Base-by-base conservation (phyloP, 2,797 vertebrate species). In the Moxostoma hubbsi region DNA sequence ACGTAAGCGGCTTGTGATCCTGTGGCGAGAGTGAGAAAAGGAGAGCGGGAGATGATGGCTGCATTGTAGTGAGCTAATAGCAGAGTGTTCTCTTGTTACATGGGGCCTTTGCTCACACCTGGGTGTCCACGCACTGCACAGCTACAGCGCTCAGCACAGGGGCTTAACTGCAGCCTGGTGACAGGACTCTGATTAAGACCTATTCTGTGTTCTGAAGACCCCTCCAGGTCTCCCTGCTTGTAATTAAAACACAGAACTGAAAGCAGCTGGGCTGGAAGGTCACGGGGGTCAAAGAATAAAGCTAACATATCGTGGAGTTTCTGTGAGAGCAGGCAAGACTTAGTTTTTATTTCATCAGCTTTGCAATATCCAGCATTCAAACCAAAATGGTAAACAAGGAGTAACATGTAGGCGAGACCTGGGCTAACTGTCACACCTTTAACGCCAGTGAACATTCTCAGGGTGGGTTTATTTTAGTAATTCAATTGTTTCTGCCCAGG, bases 131-230 rank as follows among this genome's bases (percentile, higher is more conserved):
- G 82, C 88, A 89, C 79, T 73, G 81, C 78, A 82, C 82, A 80
- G 90, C 89, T 89, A 89, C 86, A 0, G 82, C 88, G 89, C 90
- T 88, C 90, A 89, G 90, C 89, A 86, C 89, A 72, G 84, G 89
- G 83, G 92, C 91, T 94, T 93, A 94, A 93, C 92, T 92, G 87
- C 85, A 89, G 87, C 87, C 90, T 90, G 90, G 86, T 85, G 87
- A 88, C 81, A 89, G 90, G 85, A 75, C 87, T 88, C 87, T 90
- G 93, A 94, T 94, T 94, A 94, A 88, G 79, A 79, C 86, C 88
- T 84, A 87, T 89, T 93, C 89, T 88, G 87, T 91, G 88, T 85
- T 81, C 83, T 51, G 64, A 81, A 74, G 64, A 71, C 62, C 45
- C 7, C 66, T 63, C 46, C 45, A 75, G 59, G 54, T 72, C 57